Evolutionary conservation across 2,888 invertebrate genomes (phyloP).

Genomic region (Lepidochrysops patricia): DNA sequence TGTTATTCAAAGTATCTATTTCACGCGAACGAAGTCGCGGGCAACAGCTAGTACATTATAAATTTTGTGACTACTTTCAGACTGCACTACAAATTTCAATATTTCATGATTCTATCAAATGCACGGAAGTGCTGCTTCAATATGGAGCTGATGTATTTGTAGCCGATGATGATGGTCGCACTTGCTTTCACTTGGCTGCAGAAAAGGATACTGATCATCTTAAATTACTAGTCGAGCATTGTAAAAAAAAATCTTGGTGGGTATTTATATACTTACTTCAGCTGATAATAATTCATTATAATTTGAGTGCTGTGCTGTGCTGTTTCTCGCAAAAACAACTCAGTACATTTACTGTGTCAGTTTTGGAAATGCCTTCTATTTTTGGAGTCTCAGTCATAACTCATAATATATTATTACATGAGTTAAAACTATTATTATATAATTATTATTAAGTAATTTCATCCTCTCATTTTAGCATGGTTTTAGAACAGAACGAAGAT

Average conservation of each 20-base stretch:
- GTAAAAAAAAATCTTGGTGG: constrained; percentile 39
- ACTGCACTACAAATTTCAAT: constrained; percentile 63
- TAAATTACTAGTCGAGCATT: constrained; percentile 30
- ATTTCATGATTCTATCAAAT: constrained; percentile 31
- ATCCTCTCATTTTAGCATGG: constrained; percentile 32
- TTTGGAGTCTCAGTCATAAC: too few relatives aligned
- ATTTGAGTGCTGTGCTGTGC: too few relatives aligned
- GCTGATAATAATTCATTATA: too few relatives aligned
- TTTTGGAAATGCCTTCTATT: too few relatives aligned
- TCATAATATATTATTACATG: too few relatives aligned
- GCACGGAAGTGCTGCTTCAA: constrained; percentile 42
- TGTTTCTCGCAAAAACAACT: too few relatives aligned
- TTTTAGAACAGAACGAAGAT: constrained; percentile 38
- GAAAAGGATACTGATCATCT: constrained; percentile 37
- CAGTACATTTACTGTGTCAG: too few relatives aligned
- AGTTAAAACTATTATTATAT: too few relatives aligned
- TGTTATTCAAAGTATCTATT: too few relatives aligned
- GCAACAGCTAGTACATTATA: too few relatives aligned
- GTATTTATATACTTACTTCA: constrained; percentile 16
- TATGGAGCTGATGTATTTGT: constrained; percentile 49
- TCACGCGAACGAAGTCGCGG: too few relatives aligned
- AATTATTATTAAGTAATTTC: too few relatives aligned
- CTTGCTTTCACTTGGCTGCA: constrained; percentile 55
- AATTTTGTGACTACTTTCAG: constrained; percentile 34
- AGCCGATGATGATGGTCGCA: constrained; percentile 49